These are phyloP conservation scores for Manis crassicaudata DNA, from an alignment of 2,797 vertebrate species.

Conservation along the genomic window DNA sequence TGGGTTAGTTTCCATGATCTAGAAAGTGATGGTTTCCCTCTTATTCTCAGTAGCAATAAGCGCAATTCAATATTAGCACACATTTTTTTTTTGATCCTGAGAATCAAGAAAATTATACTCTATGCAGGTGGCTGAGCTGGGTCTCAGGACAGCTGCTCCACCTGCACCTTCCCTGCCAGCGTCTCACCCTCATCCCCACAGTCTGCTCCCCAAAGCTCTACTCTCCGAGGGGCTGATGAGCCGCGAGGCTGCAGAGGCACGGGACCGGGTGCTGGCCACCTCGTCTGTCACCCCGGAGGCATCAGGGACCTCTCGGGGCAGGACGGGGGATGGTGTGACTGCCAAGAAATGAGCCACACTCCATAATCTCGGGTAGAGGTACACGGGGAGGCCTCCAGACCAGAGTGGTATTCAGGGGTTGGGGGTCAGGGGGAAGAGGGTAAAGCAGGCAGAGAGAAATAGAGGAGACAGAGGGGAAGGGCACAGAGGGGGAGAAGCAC, in stretches of 20 bases:
- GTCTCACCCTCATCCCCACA: background rate
- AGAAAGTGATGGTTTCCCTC: background rate
- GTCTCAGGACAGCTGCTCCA: background rate
- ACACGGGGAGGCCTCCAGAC: no score
- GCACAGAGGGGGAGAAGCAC: background rate
- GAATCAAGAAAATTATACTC: background rate
- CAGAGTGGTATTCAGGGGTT: background rate
- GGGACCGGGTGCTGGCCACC: background rate
- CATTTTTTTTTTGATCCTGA: background rate
- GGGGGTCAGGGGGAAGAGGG: rapidly evolving
- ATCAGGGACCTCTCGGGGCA: no score
- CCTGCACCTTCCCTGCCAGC: background rate
- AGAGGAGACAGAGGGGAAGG: background rate
- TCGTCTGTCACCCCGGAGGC: background rate
- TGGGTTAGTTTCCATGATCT: background rate
- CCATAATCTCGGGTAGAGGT: rapidly evolving
- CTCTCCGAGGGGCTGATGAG: background rate
- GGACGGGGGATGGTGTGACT: background rate
- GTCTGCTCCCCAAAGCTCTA: background rate
- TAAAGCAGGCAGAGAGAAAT: background rate
- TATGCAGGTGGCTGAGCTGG: background rate
- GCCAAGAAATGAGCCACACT: rapidly evolving
- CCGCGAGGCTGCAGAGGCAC: background rate
- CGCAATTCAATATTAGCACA: background rate
- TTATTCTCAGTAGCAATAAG: background rate